Conservation (phyloP, 2,888 invertebrate genomes). For the Torymus aiolomorphi region DNA sequence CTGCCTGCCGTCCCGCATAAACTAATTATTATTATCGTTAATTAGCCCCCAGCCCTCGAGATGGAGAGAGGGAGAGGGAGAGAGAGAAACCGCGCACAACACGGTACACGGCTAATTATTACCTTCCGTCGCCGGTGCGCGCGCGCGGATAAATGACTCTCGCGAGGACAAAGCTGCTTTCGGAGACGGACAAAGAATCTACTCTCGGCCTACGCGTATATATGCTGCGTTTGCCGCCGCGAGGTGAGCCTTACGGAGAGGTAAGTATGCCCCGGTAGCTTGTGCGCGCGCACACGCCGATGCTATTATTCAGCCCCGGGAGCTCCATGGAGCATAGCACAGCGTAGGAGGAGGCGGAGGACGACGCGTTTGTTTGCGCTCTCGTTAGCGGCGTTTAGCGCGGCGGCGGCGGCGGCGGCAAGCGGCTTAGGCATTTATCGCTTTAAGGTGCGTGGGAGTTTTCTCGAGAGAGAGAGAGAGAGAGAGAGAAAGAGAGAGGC, state of each 20-base stretch:
- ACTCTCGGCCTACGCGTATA: too few relatives aligned
- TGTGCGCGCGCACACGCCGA: neutral
- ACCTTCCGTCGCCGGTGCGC: constrained; percentile 13
- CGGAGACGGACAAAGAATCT: too few relatives aligned
- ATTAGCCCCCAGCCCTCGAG: constrained; percentile 10
- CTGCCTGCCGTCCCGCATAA: neutral
- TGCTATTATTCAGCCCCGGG: neutral
- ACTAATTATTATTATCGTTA: constrained; percentile 50
- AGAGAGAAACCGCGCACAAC: neutral
- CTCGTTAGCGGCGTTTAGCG: constrained; percentile 27
- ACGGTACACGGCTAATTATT: constrained; percentile 18
- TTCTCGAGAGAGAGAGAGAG: neutral
- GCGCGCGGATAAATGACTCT: constrained; percentile 33
- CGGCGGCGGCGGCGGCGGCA: neutral
- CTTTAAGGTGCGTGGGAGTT: neutral
- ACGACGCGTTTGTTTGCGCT: neutral
- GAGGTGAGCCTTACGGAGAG: neutral
- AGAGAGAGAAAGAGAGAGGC: too few relatives aligned
- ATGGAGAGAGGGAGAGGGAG: neutral
- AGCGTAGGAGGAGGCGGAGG: too few relatives aligned
- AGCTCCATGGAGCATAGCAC: neutral
- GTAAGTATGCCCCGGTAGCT: neutral
- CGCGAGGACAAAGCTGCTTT: constrained; percentile 18
- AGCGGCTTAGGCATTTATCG: neutral
- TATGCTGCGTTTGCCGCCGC: too few relatives aligned